phyloP scores from a whole-genome alignment of 2,797 vertebrate genomes.

The Staurois parvus region DNA sequence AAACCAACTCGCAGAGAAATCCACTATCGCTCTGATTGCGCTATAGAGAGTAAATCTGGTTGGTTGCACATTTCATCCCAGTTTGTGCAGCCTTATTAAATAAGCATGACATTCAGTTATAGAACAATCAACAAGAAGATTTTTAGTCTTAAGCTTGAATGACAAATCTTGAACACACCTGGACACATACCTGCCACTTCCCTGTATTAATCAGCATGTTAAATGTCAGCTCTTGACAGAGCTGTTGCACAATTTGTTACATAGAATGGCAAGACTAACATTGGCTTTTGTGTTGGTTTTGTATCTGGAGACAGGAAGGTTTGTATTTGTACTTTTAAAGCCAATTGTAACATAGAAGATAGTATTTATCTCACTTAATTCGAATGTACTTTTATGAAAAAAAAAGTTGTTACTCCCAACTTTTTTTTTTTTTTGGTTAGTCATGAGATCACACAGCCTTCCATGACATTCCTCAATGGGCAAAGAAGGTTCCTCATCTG shows the following conservation, averaged over 20 bases:
- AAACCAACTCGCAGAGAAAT: background rate
- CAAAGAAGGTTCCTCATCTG: no score
- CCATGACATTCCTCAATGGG: no score
- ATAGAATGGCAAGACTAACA: background rate
- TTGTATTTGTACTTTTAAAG: no score
- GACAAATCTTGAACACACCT: constrained; percentile 55
- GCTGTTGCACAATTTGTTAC: background rate
- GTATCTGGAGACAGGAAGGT: no score
- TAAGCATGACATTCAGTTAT: background rate
- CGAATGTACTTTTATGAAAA: no score
- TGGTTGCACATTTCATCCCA: background rate
- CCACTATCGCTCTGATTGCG: background rate
- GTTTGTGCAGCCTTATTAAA: background rate
- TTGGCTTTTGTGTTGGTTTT: no score
- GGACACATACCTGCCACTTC: constrained; percentile 32
- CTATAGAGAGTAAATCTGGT: background rate
- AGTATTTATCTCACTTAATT: no score
- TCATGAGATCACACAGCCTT: no score
- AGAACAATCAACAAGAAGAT: constrained; percentile 33
- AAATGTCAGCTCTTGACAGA: background rate
- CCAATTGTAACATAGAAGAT: no score
- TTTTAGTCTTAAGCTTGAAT: constrained; percentile 36
- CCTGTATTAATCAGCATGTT: constrained; percentile 45
- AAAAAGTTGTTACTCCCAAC: no score
- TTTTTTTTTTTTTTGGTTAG: no score